These are phyloP conservation scores for Pteronura brasiliensis DNA, from an alignment of 2,113 vertebrate genomes.

Conservation along the genomic window DNA sequence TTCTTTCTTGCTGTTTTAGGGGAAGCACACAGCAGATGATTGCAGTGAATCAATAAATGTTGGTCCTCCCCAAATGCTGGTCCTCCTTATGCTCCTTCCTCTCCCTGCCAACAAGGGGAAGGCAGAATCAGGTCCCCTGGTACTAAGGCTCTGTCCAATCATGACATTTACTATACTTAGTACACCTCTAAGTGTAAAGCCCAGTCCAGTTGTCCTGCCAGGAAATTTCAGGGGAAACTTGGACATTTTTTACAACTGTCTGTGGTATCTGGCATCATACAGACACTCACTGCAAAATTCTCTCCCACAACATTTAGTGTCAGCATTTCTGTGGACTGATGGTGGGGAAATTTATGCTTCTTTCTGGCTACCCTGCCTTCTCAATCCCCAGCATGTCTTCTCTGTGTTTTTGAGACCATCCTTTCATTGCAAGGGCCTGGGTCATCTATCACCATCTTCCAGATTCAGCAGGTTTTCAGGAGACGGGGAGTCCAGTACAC, in stretches of 20 bases:
- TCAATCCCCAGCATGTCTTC: neutral
- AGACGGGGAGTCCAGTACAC: neutral
- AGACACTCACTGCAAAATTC: neutral
- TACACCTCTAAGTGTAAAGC: neutral
- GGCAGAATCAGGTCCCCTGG: neutral
- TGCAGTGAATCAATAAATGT: neutral
- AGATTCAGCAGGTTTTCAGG: slow-evolving; percentile 4
- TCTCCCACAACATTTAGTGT: neutral
- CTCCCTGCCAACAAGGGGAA: neutral
- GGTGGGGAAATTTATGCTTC: neutral
- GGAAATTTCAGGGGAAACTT: neutral
- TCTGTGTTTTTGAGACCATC: neutral
- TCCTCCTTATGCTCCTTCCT: too few species aligned
- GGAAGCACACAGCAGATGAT: neutral
- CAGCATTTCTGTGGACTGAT: slow-evolving; percentile 8
- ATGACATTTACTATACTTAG: neutral
- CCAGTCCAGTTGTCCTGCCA: neutral
- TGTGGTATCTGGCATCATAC: neutral
- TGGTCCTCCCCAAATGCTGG: too few species aligned
- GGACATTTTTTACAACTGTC: neutral
- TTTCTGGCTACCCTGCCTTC: neutral
- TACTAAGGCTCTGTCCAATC: neutral
- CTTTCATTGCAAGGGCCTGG: neutral
- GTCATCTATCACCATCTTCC: neutral
- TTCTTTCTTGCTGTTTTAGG: neutral